Evolutionary conservation across 2,113 vertebrate genomes (phyloP).

Genomic region (Struthio camelus): DNA sequence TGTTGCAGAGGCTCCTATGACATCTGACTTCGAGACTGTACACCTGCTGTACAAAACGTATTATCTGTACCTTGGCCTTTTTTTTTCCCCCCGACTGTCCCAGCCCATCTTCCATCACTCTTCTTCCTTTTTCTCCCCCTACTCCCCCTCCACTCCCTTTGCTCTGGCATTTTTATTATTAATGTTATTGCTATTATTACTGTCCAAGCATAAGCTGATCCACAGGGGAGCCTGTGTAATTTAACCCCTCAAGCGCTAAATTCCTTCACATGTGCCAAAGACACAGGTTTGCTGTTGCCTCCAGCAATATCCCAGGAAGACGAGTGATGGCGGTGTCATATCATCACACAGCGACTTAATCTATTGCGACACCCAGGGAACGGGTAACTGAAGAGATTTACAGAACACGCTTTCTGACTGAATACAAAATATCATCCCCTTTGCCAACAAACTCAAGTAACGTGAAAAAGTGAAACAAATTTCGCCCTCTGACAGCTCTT

Average conservation of each 20-base stretch:
- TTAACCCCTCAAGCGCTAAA: slow-evolving; percentile 72
- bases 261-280: slow-evolving; percentile 74
- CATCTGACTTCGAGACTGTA: slow-evolving; percentile 7
- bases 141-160: background rate
- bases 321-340: slow-evolving; percentile 75
- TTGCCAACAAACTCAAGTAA: slow-evolving; percentile 52
- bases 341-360: slow-evolving; percentile 68
- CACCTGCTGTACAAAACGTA: background rate
- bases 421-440: slow-evolving; percentile 39
- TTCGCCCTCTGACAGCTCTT: background rate
- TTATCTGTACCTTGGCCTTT: background rate
- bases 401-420: slow-evolving; percentile 51
- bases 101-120: slow-evolving; percentile 20
- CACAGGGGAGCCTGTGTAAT: slow-evolving; percentile 65
- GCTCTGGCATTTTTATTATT: slow-evolving; percentile 57
- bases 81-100: background rate
- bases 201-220: slow-evolving; percentile 67
- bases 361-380: slow-evolving; percentile 62
- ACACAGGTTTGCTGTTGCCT: slow-evolving; percentile 77
- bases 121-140: slow-evolving; percentile 8
- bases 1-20: background rate
- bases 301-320: slow-evolving; percentile 73
- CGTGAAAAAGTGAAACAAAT: slow-evolving; percentile 33
- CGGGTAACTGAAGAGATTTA: slow-evolving; percentile 57
- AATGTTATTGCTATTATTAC: slow-evolving; percentile 71